Percentiles rank a stretch among this genome's conserved stretches.
phyloP scores from a whole-genome alignment of 92 coral and sea anemone species.

The Paramuricea clavata region DNA sequence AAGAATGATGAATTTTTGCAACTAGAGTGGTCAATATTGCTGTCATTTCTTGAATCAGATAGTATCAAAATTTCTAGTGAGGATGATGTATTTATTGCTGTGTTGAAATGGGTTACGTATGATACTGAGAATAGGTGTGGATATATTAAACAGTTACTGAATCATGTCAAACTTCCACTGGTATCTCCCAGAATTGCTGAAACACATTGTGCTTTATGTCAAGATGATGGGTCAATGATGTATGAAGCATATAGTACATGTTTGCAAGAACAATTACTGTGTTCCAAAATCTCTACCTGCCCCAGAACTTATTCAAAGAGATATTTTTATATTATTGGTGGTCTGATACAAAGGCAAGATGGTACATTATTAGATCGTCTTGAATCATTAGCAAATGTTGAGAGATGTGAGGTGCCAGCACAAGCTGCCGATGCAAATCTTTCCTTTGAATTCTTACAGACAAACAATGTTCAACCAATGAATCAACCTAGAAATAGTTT shows the following conservation, averaged over 20 bases:
- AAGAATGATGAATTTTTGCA: conserved; percentile 83
- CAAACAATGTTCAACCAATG: conserved; percentile 70
- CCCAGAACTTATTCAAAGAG: conserved; percentile 87
- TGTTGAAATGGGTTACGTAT: conserved; percentile 80
- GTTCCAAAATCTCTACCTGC: neutral
- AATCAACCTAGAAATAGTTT: conserved; percentile 84
- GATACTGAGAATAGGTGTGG: conserved; percentile 76
- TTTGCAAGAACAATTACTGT: neutral
- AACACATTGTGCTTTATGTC: neutral
- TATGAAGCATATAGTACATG: neutral
- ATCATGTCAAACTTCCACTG: conserved; percentile 81
- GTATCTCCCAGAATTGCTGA: conserved; percentile 73
- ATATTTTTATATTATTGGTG: conserved; percentile 88
- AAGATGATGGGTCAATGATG: neutral
- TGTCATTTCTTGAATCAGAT: conserved; percentile 81
- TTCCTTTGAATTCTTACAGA: conserved; percentile 53
- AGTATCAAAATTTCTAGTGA: conserved; percentile 86
- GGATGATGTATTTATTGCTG: conserved; percentile 86
- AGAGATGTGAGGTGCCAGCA: conserved; percentile 73
- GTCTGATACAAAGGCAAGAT: conserved; percentile 81
- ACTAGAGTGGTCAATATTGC: conserved; percentile 59
- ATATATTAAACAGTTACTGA: conserved; percentile 78
- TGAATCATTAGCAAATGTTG: conserved; percentile 81
- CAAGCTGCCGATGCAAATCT: neutral
- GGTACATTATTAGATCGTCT: conserved; percentile 87